phyloP scores from a whole-genome alignment of 1,140 invertebrate species.

The Mycetomoellerius zeteki region DNA sequence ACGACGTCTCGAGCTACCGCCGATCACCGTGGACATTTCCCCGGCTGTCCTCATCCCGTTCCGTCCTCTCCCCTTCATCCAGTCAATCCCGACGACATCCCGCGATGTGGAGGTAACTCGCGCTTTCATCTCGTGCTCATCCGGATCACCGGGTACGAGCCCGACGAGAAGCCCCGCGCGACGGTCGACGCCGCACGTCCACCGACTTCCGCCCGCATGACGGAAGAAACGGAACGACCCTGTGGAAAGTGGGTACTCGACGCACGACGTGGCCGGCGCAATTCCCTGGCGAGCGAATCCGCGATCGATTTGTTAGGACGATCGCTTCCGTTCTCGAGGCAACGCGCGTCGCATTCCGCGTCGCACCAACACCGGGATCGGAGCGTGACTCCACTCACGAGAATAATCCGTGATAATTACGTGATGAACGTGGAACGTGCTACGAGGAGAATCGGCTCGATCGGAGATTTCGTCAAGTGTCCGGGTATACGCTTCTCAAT shows the following conservation, averaged over 20 bases:
- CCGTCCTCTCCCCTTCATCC: constrained; percentile 37
- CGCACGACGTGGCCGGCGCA: not conserved
- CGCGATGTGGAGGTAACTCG: constrained; percentile 26
- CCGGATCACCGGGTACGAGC: constrained; percentile 12
- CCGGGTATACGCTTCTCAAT: too few species aligned
- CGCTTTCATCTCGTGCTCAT: constrained; percentile 53
- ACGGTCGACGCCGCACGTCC: constrained; percentile 32
- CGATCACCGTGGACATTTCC: constrained; percentile 66
- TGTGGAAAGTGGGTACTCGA: not conserved
- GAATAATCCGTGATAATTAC: constrained; percentile 26
- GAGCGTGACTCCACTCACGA: not conserved
- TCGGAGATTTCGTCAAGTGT: constrained; percentile 1
- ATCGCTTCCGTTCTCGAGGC: not conserved
- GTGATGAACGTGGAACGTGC: not conserved
- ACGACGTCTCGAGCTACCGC: constrained; percentile 42
- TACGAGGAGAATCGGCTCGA: not conserved
- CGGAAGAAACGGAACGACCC: constrained; percentile 8
- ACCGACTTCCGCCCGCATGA: constrained; percentile 40
- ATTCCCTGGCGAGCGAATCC: not conserved
- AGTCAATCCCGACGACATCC: constrained; percentile 30
- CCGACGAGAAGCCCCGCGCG: constrained; percentile 48
- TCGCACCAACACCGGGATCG: not conserved
- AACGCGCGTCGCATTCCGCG: not conserved
- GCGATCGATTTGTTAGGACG: constrained; percentile 30
- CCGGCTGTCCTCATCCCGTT: constrained; percentile 32